Evolutionary conservation across 1,140 invertebrate species (phyloP).

Genomic region (Achroia grisella): DNA sequence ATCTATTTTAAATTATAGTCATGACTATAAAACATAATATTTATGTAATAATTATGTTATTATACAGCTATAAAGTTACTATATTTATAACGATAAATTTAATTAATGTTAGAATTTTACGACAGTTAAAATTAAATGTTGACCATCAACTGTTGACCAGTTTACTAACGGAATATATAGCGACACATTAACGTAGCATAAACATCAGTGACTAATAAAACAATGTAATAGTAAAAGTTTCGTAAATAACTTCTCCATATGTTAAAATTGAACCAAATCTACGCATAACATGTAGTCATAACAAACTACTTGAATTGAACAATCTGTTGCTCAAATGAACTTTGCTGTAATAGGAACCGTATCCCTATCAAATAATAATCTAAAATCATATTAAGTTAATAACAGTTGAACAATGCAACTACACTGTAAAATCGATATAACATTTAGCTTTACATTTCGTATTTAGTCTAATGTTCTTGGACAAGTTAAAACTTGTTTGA

Average conservation of each 20-base stretch:
- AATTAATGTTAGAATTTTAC: background rate
- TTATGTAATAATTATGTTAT: slow-evolving; percentile 1
- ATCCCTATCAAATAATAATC: too few relatives aligned
- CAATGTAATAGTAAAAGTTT: slow-evolving; percentile 13
- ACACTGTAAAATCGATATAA: background rate
- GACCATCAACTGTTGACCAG: background rate
- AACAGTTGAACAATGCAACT: slow-evolving; percentile 9
- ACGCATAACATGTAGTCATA: slow-evolving; percentile 29
- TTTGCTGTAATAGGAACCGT: slow-evolving; percentile 10
- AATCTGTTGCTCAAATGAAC: slow-evolving; percentile 12
- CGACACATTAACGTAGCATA: slow-evolving; percentile 4
- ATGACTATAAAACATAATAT: background rate
- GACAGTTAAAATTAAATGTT: slow-evolving; percentile 1
- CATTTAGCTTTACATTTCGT: too few relatives aligned
- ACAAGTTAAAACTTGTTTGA: too few relatives aligned
- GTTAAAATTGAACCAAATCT: slow-evolving; percentile 34
- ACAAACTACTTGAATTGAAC: slow-evolving; percentile 39
- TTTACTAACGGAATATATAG: background rate
- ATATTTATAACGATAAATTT: background rate
- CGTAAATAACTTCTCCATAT: slow-evolving; percentile 35
- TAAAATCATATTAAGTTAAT: too few relatives aligned
- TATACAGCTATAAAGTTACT: background rate
- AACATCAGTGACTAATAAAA: background rate
- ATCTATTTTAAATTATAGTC: too few relatives aligned
- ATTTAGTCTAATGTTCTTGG: too few relatives aligned